These are phyloP conservation scores for Eufriesea mexicana DNA, from an alignment of 1,140 invertebrate genomes.

Conservation along the genomic window DNA sequence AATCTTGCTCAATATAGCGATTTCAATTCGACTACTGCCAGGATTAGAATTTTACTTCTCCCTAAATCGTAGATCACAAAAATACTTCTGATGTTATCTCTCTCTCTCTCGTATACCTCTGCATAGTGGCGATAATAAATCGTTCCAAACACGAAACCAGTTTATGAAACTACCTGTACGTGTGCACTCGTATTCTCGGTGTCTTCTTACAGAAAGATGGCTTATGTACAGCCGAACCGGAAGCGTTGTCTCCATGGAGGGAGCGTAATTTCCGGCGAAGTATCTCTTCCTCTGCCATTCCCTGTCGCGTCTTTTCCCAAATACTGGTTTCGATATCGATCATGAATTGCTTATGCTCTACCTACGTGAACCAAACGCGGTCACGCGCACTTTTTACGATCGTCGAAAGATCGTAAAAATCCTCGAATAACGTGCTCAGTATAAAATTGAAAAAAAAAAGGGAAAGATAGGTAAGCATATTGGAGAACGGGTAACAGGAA, in stretches of 20 bases:
- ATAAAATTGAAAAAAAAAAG: conserved; percentile 4
- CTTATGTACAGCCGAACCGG: conserved; percentile 63
- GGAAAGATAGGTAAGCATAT: neutral
- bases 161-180: conserved; percentile 27
- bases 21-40: neutral
- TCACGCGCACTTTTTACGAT: conserved; percentile 48
- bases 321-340: conserved; percentile 53
- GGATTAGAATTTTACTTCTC: neutral
- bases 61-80: neutral
- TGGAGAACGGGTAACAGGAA: neutral
- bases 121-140: conserved; percentile 25
- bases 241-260: conserved; percentile 56
- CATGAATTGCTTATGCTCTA: conserved; percentile 58
- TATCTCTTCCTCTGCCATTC: conserved; percentile 42
- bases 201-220: conserved; percentile 30
- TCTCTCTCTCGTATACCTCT: neutral
- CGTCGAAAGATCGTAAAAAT: conserved; percentile 44
- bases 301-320: conserved; percentile 23
- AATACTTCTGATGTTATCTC: neutral
- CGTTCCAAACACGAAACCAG: conserved; percentile 1
- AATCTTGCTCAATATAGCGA: too few relatives aligned
- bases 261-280: conserved; percentile 72
- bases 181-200: conserved; percentile 1
- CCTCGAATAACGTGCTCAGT: conserved; percentile 18
- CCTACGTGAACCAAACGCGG: neutral